Evolutionary conservation across 2,888 invertebrate species (phyloP), one percentile per base, ranked within the genome.

Genomic region (Watsonalla cultraria): DNA sequence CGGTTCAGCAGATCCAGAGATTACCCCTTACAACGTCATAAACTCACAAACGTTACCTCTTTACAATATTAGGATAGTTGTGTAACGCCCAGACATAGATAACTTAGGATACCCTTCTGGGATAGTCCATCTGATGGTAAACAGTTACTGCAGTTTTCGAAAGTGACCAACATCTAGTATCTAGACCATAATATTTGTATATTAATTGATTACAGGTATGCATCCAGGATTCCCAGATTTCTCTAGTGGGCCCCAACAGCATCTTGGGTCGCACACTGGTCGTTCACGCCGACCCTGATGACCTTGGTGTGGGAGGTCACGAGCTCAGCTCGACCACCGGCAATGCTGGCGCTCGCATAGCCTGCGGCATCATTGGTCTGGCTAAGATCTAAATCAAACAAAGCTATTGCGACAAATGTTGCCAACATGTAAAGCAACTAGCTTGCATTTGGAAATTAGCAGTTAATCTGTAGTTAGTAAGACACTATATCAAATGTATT

Each of bases 321-420:
- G 97, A 98, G 76, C 91, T 97, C 62, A 98, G 98, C 91, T 95
- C 95, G 88, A 94, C 95, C 5, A 99, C 98, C 11, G 99, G 99
- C 54, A 98, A 99, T 84, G 98, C 99, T 52, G 99, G 99, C 4
- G 96, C 94, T 14, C 94, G 98, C 64, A 90, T 96, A 61, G 97
- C 96, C 46, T 97, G 97, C 76, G 97, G 97, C 8, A 96, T 98
- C 58, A 96, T 97, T 80, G 97, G 97, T 46, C 86, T 96, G 56
- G 86, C 90, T 47, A 84, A 86, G 62, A 53, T 68, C 13, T 74
- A 79, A 60, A 45, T 34, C 51, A 46, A 42, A 47, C 34, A 7
- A 42, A 35, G 35, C 39, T 50, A 47, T 37, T 56, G 55, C 51
- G 54, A 61, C 54, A 54, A 54, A 54, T 39, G 34, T 45, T 51